A percentile compares a stretch with the other conserved stretches of the same genome.
Evolutionary conservation across 2,113 vertebrate species (phyloP).

Genomic region (Gopherus evgoodei): DNA sequence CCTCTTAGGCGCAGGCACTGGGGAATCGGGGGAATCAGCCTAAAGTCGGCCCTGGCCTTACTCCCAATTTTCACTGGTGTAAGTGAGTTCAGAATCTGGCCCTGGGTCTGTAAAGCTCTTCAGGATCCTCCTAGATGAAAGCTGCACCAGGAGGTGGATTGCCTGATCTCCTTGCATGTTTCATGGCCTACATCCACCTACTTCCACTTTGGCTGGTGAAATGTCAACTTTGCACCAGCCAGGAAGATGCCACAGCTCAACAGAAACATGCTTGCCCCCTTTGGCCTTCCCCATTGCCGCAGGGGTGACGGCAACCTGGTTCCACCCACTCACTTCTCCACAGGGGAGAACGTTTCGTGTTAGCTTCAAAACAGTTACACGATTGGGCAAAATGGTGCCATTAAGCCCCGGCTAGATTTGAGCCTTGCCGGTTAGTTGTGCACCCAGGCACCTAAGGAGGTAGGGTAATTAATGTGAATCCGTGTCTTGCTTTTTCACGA

Average conservation of each 20-base stretch:
- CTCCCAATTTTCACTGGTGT: not conserved
- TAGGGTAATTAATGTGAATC: slow-evolving; percentile 55
- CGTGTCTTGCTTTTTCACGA: not conserved
- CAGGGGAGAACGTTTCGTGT: not conserved
- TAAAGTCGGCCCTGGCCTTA: not conserved
- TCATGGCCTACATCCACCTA: not conserved
- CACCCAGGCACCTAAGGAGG: not conserved
- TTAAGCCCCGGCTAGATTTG: not conserved
- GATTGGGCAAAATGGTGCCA: not conserved
- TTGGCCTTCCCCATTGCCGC: not conserved
- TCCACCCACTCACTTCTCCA: not conserved
- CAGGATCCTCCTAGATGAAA: not conserved
- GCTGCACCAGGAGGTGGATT: not conserved
- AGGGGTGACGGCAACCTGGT: not conserved
- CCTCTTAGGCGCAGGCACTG: too few relatives aligned
- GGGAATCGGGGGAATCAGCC: too few relatives aligned
- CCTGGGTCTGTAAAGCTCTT: not conserved
- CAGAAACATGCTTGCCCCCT: not conserved
- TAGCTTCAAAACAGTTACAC: not conserved
- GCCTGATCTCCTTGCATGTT: not conserved
- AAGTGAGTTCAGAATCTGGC: not conserved
- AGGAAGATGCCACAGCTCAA: not conserved
- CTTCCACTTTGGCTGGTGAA: not conserved
- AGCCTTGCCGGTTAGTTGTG: not conserved
- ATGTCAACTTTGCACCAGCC: too few relatives aligned